phyloP scores from a whole-genome alignment of 2,113 vertebrate species.

The Neotragus pygmaeus region DNA sequence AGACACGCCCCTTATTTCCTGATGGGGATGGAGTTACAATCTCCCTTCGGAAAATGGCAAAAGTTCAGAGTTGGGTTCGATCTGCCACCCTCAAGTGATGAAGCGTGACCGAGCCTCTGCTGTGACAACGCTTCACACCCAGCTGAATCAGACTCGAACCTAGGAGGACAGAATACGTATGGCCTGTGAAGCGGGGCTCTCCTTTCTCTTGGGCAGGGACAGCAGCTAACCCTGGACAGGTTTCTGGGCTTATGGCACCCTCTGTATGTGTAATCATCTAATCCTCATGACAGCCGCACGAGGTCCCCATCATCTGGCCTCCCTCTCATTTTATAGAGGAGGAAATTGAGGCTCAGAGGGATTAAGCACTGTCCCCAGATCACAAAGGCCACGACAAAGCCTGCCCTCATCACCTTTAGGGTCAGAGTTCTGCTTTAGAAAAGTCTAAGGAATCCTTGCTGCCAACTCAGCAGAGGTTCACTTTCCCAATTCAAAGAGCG shows the following conservation, averaged over 20 bases:
- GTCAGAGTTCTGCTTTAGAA: background rate
- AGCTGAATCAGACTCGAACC: background rate
- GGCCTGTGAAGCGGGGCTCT: background rate
- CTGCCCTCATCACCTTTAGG: background rate
- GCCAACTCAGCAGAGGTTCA: background rate
- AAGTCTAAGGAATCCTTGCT: background rate
- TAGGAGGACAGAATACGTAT: background rate
- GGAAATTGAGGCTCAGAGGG: background rate
- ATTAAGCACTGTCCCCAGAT: background rate
- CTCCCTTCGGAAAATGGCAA: conserved; percentile 26
- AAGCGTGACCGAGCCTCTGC: background rate
- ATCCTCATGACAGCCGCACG: background rate
- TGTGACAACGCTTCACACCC: background rate
- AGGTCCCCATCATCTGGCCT: fast-evolving
- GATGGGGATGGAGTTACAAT: conserved; percentile 12
- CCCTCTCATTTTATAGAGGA: background rate
- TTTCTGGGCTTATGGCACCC: background rate
- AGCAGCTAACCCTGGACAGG: background rate
- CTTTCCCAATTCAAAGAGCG: background rate
- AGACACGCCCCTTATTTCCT: background rate
- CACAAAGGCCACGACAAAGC: background rate
- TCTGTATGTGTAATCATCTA: fast-evolving
- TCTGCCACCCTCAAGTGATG: background rate
- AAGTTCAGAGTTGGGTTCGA: conserved; percentile 1
- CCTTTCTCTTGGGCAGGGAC: background rate